Evolutionary conservation across 2,888 invertebrate genomes (phyloP), one percentile per base, ranked within the genome.

Genomic region (Neria commutata): DNA sequence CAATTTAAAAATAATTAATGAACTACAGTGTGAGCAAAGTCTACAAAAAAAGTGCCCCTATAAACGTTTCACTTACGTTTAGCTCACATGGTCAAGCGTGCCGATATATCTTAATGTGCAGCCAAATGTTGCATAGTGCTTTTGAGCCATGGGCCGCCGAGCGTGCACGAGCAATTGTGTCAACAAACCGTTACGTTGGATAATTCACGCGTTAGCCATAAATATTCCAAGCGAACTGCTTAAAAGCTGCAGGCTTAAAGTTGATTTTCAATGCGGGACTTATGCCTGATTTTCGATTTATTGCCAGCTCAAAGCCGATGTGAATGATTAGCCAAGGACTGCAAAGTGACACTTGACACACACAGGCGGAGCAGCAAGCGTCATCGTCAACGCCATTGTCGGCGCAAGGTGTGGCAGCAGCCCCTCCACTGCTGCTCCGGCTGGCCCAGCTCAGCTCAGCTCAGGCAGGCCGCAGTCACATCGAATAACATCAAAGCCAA

Each of bases 261-360:
- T n/a, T 47, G 25, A 34, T 21, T 25, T 24, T 11, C 19, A 42
- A 29, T 50, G 24, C 21, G 42, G 26, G 34, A 42, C 49, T 21
- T 50, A 51, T 34, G 51, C 34, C 24, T 33, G 52, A 45, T 45
- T 51, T 45, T 46, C 29, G 33, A 24, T 42, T 11, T 23, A 48
- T 33, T 42, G 55, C 14, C 21, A 21, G 17, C 5, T 34, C 55
- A 34, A 42, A 42, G 21, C 14, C 42, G n/a, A 21, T 54, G 54
- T 65, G 65, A 65, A 40, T 63, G 63, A 63, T 65, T 63, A 60
- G 51, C 61, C 61, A 65, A 65, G 61, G 63, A 60, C 61, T 61
- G 56, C 47, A 40, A 56, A 58, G 58, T 65, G 65, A 65, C 65
- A 63, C 42, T 63, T 65, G 58, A 65, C 65, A 63, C 63, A 60